phyloP scores from a whole-genome alignment of 64 coral and sea anemone species.

The Orbicella faveolata region DNA sequence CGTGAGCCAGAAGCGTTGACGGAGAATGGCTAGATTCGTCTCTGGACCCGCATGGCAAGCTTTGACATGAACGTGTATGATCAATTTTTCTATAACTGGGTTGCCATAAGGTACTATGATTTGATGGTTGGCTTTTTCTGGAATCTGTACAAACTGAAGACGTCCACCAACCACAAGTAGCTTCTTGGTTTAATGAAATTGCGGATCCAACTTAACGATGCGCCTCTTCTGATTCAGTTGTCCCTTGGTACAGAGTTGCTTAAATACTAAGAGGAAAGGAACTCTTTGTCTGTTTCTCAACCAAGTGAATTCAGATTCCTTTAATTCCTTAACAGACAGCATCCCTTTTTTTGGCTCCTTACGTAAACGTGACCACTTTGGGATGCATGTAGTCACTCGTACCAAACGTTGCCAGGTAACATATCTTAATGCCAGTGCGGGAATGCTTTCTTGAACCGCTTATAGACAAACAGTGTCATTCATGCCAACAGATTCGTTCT shows the following conservation, averaged over 20 bases:
- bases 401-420: background rate
- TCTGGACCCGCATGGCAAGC: too few relatives aligned
- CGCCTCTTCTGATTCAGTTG: background rate
- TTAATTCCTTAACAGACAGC: too few relatives aligned
- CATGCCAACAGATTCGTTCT: too few relatives aligned
- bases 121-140: slow-evolving; percentile 14
- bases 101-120: background rate
- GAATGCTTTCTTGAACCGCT: too few relatives aligned
- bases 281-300: too few relatives aligned
- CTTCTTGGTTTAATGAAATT: background rate
- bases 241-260: background rate
- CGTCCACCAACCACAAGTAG: slow-evolving; percentile 19
- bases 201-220: slow-evolving; percentile 29
- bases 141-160: background rate
- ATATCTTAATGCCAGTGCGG: too few relatives aligned
- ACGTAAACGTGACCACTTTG: background rate
- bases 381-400: slow-evolving; percentile 18
- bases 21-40: slow-evolving; percentile 13
- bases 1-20: slow-evolving; percentile 15
- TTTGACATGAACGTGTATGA: background rate
- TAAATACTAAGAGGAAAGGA: background rate
- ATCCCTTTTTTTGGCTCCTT: too few relatives aligned
- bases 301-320: too few relatives aligned
- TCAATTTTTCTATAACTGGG: slow-evolving; percentile 26
- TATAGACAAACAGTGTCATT: too few relatives aligned